A percentile compares a stretch with the other conserved stretches of the same genome.
phyloP scores from a whole-genome alignment of 2,113 vertebrate species.

The Sigmodon hispidus region DNA sequence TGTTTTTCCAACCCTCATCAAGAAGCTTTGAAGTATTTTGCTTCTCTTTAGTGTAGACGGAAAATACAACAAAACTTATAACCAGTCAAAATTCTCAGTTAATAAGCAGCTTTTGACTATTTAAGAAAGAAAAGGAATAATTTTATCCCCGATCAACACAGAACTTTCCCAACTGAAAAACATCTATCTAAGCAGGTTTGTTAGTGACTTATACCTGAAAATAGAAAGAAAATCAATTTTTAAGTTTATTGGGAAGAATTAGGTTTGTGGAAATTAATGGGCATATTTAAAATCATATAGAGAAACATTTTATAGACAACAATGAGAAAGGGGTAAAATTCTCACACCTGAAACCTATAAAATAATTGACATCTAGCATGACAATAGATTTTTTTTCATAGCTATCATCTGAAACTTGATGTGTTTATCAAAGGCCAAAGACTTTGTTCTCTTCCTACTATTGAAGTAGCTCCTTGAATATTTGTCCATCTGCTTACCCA shows the following conservation, averaged over 20 bases:
- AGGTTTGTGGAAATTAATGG: not conserved
- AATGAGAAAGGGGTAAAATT: not conserved
- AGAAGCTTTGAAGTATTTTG: not conserved
- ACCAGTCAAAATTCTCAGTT: not conserved
- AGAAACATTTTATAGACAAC: not conserved
- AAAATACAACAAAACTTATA: not conserved
- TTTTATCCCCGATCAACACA: not conserved
- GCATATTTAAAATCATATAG: not conserved
- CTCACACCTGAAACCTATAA: not conserved
- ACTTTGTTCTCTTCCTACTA: not conserved
- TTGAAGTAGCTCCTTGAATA: not conserved
- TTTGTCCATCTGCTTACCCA: not conserved
- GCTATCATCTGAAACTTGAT: not conserved
- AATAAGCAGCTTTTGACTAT: not conserved
- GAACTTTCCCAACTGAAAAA: not conserved
- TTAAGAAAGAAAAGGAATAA: not conserved
- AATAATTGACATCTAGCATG: not conserved
- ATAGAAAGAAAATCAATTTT: not conserved
- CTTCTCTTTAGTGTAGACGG: not conserved
- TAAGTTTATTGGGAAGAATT: not conserved
- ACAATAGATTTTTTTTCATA: not conserved
- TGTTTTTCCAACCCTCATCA: not conserved
- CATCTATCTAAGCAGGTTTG: not conserved
- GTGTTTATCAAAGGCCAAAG: not conserved
- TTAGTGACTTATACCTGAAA: not conserved